Percentiles rank a stretch among this genome's conserved stretches.
These are phyloP conservation scores for Drosophila kikkawai DNA, from an alignment of 1,140 invertebrate genomes.

Conservation along the genomic window DNA sequence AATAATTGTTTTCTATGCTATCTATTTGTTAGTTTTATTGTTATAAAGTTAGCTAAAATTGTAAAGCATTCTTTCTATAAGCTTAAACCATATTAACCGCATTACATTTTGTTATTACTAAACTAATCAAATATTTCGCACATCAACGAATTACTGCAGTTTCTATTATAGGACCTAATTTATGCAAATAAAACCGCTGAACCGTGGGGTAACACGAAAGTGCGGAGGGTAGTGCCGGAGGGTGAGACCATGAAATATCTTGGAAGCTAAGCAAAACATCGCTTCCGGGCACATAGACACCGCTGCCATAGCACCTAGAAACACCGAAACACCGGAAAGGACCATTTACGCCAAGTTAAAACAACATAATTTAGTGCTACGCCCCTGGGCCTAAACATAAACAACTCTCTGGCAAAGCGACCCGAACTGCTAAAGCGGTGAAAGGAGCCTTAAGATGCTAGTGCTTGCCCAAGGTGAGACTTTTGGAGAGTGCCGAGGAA, in stretches of 20 bases:
- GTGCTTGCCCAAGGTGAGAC: constrained; percentile 2
- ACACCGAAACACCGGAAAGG: constrained; percentile 33
- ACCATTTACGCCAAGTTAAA: constrained; percentile 71
- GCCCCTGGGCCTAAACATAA: constrained; percentile 62
- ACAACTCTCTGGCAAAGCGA: constrained; percentile 49
- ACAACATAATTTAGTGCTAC: constrained; percentile 71
- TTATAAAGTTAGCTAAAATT: not conserved
- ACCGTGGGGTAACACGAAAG: not conserved
- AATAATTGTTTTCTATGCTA: not conserved
- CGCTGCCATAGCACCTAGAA: constrained; percentile 7
- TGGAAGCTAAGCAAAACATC: constrained; percentile 10
- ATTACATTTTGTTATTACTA: not conserved
- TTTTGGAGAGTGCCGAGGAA: not conserved
- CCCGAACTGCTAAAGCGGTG: constrained; percentile 40
- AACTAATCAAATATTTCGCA: not conserved
- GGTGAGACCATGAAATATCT: not conserved
- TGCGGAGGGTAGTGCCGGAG: not conserved
- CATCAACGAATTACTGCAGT: constrained; percentile 1
- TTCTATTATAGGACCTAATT: constrained; percentile 38
- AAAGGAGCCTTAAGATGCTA: constrained; percentile 43
- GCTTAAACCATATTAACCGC: not conserved
- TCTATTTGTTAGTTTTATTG: not conserved
- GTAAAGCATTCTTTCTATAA: no score
- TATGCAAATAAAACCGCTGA: constrained; percentile 44
- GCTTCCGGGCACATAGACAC: constrained; percentile 67